Evolutionary conservation across 2,888 invertebrate species (phyloP).

Genomic region (Parnassius smintheus): DNA sequence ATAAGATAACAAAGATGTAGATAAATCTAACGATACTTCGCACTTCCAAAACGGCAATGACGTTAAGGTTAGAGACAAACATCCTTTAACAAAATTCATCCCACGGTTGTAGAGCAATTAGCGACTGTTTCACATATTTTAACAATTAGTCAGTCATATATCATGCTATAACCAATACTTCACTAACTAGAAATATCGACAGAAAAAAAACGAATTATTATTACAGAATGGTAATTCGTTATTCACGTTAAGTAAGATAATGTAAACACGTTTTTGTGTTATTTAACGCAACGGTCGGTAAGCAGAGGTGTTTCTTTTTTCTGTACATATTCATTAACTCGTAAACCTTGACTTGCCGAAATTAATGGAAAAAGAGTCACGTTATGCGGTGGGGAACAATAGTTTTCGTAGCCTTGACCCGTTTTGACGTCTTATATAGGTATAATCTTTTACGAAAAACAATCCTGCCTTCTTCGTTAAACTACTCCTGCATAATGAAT

Average conservation of each 20-base stretch:
- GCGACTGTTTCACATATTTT: too few relatives aligned
- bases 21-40: too few relatives aligned
- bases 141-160: too few relatives aligned
- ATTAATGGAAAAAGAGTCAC: slow-evolving; percentile 46
- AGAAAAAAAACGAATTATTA: neutral
- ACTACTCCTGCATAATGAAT: neutral
- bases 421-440: slow-evolving; percentile 28
- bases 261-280: slow-evolving; percentile 19
- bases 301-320: slow-evolving; percentile 29
- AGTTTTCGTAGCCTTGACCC: slow-evolving; percentile 43
- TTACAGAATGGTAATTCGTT: slow-evolving; percentile 6
- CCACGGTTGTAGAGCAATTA: too few relatives aligned
- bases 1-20: too few relatives aligned
- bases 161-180: too few relatives aligned
- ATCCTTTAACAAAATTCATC: too few relatives aligned
- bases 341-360: slow-evolving; percentile 41
- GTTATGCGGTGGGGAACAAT: slow-evolving; percentile 41
- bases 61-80: too few relatives aligned
- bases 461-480: neutral
- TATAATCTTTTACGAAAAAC: slow-evolving; percentile 17
- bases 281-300: slow-evolving; percentile 20
- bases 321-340: slow-evolving; percentile 43
- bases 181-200: too few relatives aligned
- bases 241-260: neutral
- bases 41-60: too few relatives aligned